Base-by-base conservation (phyloP, 2,113 vertebrate genomes). In the Strigops habroptila region DNA sequence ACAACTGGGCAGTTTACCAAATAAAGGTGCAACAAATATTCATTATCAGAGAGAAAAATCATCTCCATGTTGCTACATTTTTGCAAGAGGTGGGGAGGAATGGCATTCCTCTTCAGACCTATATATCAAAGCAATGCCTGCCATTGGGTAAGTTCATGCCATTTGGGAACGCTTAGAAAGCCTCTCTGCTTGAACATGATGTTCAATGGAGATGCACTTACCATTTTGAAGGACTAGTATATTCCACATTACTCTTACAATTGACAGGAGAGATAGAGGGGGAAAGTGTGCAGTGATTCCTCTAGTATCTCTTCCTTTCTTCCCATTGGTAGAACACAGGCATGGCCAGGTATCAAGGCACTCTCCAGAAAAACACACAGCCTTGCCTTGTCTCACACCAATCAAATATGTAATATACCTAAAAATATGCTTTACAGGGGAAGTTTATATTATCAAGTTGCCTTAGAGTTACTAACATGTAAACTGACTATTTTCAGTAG, bases 111-210 rank as follows among this genome's bases (percentile, higher is more conserved):
- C 27, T 60, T 84, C 68, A 90, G 51, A 55, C 21, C 10, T 60
- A 1, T 12, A 10, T 12, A 49, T 5, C 30, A 65, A 43, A 73
- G 21, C 2, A 62, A 37, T n/a, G 44, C 5, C 22, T 19, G 39
- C 12, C 43, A 21, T 0, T 3, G 64, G 28, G 9, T 8, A 31
- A 41, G 1, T 19, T 57, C 64, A 25, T 6, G 1, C 41, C 6
- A 44, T 41, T 33, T 57, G 41, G 43, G 43, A 79, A 52, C 9
- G 6, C 18, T 4, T 28, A 19, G 41, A 63, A 83, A 79, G 13
- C 22, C 37, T 6, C 19, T 67, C 27, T 55, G 31, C 21, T 39
- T 39, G 39, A 39, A 18, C 4, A 16, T 31, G 24, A 28, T 22
- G 21, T 25, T 64, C 8, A 10, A 12, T 28, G 22, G 22, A 51